Base-by-base conservation (phyloP, 2,888 invertebrate species). In the Mayetiola destructor region DNA sequence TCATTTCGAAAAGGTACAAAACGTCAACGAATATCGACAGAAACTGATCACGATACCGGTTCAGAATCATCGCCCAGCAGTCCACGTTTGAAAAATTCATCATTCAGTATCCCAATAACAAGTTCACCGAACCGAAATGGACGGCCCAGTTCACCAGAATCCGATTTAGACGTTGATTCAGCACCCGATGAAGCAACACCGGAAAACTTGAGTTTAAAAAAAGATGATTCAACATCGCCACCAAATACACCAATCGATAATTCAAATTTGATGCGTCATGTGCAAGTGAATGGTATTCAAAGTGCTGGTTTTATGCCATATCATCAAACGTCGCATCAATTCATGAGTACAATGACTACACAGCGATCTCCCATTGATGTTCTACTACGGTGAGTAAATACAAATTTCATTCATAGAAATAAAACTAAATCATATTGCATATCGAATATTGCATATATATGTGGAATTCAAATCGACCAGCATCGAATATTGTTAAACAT, bases 121-220 rank as follows among this genome's bases (percentile, higher is more conserved):
- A 61, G 69, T 12, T 73, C 73, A 55, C 73, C 73, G 40, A 65
- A 70, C 20, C 68, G 70, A 57, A 71, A 71, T 32, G 72, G 71
- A 12, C 72, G 71, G 12, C 72, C 73, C 32, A 73, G 73, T 59
- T 73, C 73, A 0, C 73, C 73, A 0, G 73, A 73, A 60, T 72
- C 73, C 2, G 73, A 73, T 62, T 62, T 73, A 36, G 73, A 73
- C 61, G 73, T 73, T n/a, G 73, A 73, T 48, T 73, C 73, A 1
- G 72, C 73, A 27, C 72, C 73, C 4, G 73, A 73, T 60, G 73
- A 73, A 62, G 77, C 82, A 1, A 81, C 81, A 0, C 89, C 89
- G 0, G 89, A 89, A 69, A 89, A 89, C 70, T 75, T 89, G 0
- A 88, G 88, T 30, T 76, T 89, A 64, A 86, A 88, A 65, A 88